phyloP scores from a whole-genome alignment of 1,140 invertebrate species.

The Drosophila ambigua region DNA sequence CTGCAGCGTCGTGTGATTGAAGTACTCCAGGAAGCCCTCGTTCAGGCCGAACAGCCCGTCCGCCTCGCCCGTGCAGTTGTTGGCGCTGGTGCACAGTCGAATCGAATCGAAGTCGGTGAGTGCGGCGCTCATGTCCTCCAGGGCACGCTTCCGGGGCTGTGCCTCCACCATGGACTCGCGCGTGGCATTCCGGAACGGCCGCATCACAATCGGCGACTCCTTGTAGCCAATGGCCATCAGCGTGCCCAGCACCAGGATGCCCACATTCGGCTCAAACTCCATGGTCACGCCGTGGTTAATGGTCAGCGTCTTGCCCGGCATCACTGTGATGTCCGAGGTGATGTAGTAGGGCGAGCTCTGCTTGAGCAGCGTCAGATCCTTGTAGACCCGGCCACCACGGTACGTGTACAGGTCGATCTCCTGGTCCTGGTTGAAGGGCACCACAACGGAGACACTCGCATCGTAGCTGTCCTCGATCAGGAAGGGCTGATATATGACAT shows the following conservation, averaged over 20 bases:
- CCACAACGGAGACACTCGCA: slow-evolving; percentile 89
- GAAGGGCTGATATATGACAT: slow-evolving; percentile 95
- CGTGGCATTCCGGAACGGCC: slow-evolving; percentile 86
- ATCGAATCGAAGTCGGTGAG: slow-evolving; percentile 86
- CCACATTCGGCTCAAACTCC: slow-evolving; percentile 98
- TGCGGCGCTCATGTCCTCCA: slow-evolving; percentile 70
- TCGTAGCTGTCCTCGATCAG: slow-evolving; percentile 90
- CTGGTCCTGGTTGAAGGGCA: slow-evolving; percentile 79
- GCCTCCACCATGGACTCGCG: slow-evolving; percentile 42
- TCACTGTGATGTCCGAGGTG: slow-evolving; percentile 96
- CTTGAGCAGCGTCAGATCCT: slow-evolving; percentile 89
- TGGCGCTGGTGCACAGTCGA: slow-evolving; percentile 88
- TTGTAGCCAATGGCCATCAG: slow-evolving; percentile 93
- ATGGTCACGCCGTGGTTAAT: slow-evolving; percentile 96
- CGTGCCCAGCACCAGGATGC: slow-evolving; percentile 97
- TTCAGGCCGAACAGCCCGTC: slow-evolving; percentile 84
- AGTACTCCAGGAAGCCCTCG: slow-evolving; percentile 96
- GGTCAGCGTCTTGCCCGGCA: slow-evolving; percentile 94
- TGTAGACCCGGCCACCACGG: slow-evolving; percentile 92
- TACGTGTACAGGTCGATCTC: slow-evolving; percentile 85
- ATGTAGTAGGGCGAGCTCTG: slow-evolving; percentile 91
- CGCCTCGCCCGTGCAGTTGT: slow-evolving; percentile 87
- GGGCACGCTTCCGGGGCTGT: slow-evolving; percentile 84
- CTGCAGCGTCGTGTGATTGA: slow-evolving; percentile 96
- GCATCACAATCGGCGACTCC: slow-evolving; percentile 93